Evolutionary conservation across 2,113 vertebrate species (phyloP).

Genomic region (Xyliphius kryptos): DNA sequence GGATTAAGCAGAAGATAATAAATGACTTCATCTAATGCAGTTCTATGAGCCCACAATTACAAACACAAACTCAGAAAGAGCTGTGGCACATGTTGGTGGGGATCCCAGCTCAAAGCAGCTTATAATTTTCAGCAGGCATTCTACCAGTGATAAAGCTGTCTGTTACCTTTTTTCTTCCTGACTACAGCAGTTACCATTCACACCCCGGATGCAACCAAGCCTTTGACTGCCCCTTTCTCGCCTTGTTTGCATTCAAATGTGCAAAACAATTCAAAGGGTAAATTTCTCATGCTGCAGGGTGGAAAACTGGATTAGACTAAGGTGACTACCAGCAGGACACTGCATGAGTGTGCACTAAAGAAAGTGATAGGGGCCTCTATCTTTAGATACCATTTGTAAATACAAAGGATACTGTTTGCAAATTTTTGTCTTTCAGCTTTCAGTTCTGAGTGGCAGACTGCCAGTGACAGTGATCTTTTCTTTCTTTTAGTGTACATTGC

Average conservation of each 20-base stretch:
- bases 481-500: no score
- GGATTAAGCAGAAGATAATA: no score
- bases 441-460: constrained; percentile 54
- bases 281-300: constrained; percentile 75
- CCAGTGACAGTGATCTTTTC: constrained; percentile 57
- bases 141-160: constrained; percentile 80
- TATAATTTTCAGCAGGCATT: constrained; percentile 69
- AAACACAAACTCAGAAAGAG: constrained; percentile 66
- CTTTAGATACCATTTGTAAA: constrained; percentile 21
- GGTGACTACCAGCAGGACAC: constrained; percentile 60
- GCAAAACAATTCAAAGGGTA: constrained; percentile 76
- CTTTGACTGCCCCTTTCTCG: constrained; percentile 73
- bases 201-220: constrained; percentile 50
- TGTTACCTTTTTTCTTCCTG: constrained; percentile 90
- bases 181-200: constrained; percentile 87
- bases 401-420: constrained; percentile 56
- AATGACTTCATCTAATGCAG: no score
- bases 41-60: constrained; percentile 56
- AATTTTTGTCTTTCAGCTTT: constrained; percentile 60
- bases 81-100: constrained; percentile 51
- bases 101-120: constrained; percentile 65
- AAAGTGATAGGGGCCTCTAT: no score
- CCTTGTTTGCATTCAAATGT: constrained; percentile 93
- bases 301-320: constrained; percentile 86
- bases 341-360: constrained; percentile 50